Conservation (phyloP, 1,140 invertebrate genomes). For the Myzus persicae region DNA sequence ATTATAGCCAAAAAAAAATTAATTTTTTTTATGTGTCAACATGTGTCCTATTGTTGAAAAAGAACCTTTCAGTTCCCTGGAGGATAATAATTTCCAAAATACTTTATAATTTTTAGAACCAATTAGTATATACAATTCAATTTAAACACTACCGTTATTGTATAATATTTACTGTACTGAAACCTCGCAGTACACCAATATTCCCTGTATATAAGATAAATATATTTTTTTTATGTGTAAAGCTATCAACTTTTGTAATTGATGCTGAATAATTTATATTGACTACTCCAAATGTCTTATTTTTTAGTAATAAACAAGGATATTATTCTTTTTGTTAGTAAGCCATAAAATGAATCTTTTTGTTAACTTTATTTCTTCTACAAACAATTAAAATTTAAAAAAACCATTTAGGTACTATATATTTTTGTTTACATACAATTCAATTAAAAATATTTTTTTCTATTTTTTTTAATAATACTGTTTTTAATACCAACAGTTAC, state of each 20-base stretch:
- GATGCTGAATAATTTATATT: neutral
- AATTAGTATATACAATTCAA: neutral
- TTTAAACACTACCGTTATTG: neutral
- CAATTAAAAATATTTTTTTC: neutral
- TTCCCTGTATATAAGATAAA: neutral
- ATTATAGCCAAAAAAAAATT: neutral
- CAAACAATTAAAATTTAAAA: neutral
- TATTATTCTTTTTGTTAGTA: neutral
- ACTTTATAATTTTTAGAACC: neutral
- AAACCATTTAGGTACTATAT: too few species aligned
- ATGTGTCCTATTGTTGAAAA: neutral
- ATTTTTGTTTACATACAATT: neutral
- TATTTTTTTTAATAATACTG: too few species aligned
- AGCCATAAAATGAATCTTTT: neutral
- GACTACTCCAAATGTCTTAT: neutral
- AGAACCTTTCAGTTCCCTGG: neutral
- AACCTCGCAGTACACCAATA: neutral
- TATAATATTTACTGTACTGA: neutral
- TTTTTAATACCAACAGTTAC: too few species aligned
- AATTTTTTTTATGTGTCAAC: neutral
- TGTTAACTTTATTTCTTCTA: neutral
- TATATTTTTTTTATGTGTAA: neutral
- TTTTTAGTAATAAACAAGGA: neutral
- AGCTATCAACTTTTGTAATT: neutral
- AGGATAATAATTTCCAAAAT: neutral